These are phyloP conservation scores for Aphaenogaster rudis DNA, from an alignment of 1,140 invertebrate genomes.

Conservation along the genomic window DNA sequence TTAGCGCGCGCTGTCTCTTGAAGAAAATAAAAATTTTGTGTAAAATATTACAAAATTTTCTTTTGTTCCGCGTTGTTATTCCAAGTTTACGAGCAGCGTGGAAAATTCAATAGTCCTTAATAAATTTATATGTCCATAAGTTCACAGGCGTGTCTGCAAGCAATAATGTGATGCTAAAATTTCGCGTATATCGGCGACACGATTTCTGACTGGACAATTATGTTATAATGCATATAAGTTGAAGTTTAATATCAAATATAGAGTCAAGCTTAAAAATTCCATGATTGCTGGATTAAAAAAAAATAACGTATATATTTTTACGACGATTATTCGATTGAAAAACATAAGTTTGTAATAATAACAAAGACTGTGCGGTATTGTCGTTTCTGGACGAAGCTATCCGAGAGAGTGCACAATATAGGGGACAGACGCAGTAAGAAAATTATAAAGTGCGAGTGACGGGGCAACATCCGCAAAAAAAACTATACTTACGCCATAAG, in stretches of 20 bases:
- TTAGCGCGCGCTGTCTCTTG: neutral
- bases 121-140: neutral
- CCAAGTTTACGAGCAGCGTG: neutral
- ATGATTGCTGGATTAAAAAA: neutral
- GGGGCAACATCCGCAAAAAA: slow-evolving; percentile 69
- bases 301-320: too few species aligned
- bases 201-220: slow-evolving; percentile 25
- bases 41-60: neutral
- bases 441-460: slow-evolving; percentile 72
- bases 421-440: slow-evolving; percentile 22
- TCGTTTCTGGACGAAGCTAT: slow-evolving; percentile 15
- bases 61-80: neutral
- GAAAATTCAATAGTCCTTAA: slow-evolving; percentile 13
- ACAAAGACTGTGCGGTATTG: slow-evolving; percentile 1
- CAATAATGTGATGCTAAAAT: slow-evolving; percentile 10
- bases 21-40: neutral
- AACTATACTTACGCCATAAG: slow-evolving; percentile 63
- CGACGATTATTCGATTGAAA: neutral
- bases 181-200: slow-evolving; percentile 2
- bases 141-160: neutral
- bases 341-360: neutral
- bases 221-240: slow-evolving; percentile 33
- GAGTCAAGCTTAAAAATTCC: neutral
- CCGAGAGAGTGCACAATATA: slow-evolving; percentile 36
- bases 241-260: neutral